Percentiles rank a stretch among this genome's conserved stretches.
These are phyloP conservation scores for Xiphydria camelus DNA, from an alignment of 2,888 invertebrate genomes.

Conservation along the genomic window DNA sequence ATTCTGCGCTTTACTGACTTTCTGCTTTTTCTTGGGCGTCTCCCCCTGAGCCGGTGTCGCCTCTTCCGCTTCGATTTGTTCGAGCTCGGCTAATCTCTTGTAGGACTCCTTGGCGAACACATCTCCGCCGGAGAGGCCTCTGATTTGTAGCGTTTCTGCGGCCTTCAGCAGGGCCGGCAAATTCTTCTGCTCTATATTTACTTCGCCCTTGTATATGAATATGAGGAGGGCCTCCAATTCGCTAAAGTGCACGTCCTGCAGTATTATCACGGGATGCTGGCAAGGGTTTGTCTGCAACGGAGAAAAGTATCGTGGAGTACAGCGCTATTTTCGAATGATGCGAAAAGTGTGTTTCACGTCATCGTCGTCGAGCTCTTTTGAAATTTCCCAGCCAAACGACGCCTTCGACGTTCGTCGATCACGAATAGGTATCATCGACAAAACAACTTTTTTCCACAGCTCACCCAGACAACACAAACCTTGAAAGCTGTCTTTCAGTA, in stretches of 20 bases:
- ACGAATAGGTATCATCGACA: no score
- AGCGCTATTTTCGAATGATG: constrained; percentile 6
- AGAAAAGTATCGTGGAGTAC: constrained; percentile 30
- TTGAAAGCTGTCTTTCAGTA: no score
- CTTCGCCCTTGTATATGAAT: constrained; percentile 77
- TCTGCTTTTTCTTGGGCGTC: constrained; percentile 43
- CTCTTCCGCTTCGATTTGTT: constrained; percentile 33
- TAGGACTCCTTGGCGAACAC: constrained; percentile 57
- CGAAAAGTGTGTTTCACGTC: no score
- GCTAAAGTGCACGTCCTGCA: constrained; percentile 71
- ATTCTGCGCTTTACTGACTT: constrained; percentile 33
- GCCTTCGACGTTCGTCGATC: no score
- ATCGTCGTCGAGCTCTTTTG: no score
- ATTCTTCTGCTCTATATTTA: constrained; percentile 73
- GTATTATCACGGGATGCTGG: constrained; percentile 74
- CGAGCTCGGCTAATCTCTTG: constrained; percentile 42
- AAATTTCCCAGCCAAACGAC: no score
- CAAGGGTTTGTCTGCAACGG: constrained; percentile 71
- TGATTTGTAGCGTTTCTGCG: constrained; percentile 70
- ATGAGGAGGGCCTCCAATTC: constrained; percentile 68
- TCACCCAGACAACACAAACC: no score
- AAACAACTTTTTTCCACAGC: no score
- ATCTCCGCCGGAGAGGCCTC: constrained; percentile 68
- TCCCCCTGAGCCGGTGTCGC: constrained; percentile 31
- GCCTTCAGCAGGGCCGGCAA: constrained; percentile 69